phyloP scores from a whole-genome alignment of 2,888 invertebrate genomes.

The Flabesymbios commensalis region DNA sequence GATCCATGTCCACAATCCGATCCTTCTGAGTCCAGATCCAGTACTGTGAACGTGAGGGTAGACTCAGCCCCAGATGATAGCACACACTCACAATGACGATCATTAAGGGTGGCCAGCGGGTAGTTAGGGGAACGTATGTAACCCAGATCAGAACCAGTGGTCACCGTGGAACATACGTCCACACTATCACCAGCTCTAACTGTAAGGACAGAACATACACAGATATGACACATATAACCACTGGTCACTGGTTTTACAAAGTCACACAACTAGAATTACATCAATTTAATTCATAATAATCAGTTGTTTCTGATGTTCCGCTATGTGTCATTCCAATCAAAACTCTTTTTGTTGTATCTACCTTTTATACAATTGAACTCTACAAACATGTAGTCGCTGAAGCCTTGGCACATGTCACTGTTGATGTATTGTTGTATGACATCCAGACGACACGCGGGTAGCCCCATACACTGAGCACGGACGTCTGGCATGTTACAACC shows the following conservation, averaged over 20 bases:
- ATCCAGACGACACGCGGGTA: constrained; percentile 24
- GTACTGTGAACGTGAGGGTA: constrained; percentile 12
- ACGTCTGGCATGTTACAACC: constrained; percentile 29
- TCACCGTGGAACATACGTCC: constrained; percentile 17
- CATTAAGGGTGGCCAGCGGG: constrained; percentile 6
- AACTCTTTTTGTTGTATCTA: too few relatives aligned
- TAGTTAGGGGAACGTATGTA: constrained; percentile 21
- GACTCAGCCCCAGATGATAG: constrained; percentile 3
- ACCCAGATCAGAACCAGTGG: constrained; percentile 3
- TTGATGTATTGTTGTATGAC: constrained; percentile 33
- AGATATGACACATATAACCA: too few relatives aligned
- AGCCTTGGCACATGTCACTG: constrained; percentile 20
- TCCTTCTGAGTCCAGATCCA: constrained; percentile 20
- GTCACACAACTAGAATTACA: too few relatives aligned
- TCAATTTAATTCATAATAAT: too few relatives aligned
- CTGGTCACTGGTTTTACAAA: too few relatives aligned
- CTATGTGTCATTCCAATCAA: too few relatives aligned
- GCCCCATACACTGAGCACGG: constrained; percentile 24
- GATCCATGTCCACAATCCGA: too few relatives aligned
- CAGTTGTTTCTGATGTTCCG: too few relatives aligned
- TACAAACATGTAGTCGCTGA: constrained; percentile 32
- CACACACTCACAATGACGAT: constrained; percentile 15
- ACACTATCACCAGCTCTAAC: constrained; percentile 10
- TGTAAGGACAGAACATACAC: constrained; percentile 2
- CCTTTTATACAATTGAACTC: constrained; percentile 28